phyloP scores from a whole-genome alignment of 2,888 invertebrate species.

The Drosophila macrospina region DNA sequence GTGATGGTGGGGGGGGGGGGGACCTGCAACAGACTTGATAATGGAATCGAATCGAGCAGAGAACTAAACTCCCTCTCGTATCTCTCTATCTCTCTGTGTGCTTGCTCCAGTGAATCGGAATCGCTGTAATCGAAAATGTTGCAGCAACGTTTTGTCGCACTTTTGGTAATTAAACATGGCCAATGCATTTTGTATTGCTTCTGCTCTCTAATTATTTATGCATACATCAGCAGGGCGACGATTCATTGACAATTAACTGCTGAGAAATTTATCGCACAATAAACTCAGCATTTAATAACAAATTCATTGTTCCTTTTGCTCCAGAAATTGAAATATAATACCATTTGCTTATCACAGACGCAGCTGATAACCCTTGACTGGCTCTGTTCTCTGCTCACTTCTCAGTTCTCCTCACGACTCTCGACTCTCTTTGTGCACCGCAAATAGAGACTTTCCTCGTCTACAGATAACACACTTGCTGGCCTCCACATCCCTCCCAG shows the following conservation, averaged over 20 bases:
- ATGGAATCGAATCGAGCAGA: constrained; percentile 29
- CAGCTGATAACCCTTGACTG: constrained; percentile 53
- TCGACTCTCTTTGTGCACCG: not conserved
- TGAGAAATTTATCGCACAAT: constrained; percentile 65
- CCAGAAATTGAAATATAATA: constrained; percentile 53
- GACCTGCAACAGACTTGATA: constrained; percentile 47
- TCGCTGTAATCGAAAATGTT: constrained; percentile 70
- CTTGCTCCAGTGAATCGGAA: constrained; percentile 50
- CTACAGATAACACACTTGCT: constrained; percentile 40
- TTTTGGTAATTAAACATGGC: constrained; percentile 73
- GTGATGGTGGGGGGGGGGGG: too few species aligned
- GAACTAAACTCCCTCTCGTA: not conserved
- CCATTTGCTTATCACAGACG: constrained; percentile 3
- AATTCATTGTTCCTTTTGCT: constrained; percentile 6
- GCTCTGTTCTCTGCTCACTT: constrained; percentile 4
- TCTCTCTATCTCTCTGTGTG: not conserved
- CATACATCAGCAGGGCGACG: constrained; percentile 26
- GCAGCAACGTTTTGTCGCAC: constrained; percentile 55
- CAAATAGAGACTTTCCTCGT: constrained; percentile 11
- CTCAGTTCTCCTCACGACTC: constrained; percentile 17
- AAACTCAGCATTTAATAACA: constrained; percentile 15
- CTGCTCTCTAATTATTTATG: constrained; percentile 65
- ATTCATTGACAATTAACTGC: constrained; percentile 11
- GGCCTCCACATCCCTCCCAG: constrained; percentile 29
- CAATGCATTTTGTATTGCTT: constrained; percentile 58